A percentile compares a stretch with the other conserved stretches of the same genome.
phyloP scores from a whole-genome alignment of 2,113 vertebrate species.

The Sander lucioperca region DNA sequence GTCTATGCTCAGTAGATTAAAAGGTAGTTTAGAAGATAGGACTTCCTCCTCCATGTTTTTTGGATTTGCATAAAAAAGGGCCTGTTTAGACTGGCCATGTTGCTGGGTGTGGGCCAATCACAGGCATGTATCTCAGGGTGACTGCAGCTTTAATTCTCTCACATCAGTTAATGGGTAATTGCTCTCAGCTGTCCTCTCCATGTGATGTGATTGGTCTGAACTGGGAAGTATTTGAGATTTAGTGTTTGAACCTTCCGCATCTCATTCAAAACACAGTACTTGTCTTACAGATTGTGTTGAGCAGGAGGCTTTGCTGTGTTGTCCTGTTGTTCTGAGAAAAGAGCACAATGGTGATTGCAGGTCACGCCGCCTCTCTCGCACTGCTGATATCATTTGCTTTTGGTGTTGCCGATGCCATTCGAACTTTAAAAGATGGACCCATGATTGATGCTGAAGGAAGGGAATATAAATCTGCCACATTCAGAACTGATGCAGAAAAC shows the following conservation, averaged over 20 bases:
- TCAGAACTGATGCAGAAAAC: neutral
- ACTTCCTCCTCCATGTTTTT: too few species aligned
- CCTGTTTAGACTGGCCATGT: too few species aligned
- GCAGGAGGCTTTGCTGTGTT: neutral
- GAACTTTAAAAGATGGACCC: conserved; percentile 41
- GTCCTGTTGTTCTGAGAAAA: neutral
- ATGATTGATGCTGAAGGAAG: conserved; percentile 55
- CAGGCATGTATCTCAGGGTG: neutral
- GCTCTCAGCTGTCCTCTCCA: conserved; percentile 40
- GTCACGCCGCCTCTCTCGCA: neutral
- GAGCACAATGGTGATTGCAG: neutral
- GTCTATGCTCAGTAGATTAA: too few species aligned
- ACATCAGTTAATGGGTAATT: conserved; percentile 23
- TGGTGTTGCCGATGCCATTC: conserved; percentile 22
- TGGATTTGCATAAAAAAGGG: too few species aligned
- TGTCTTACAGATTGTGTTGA: neutral
- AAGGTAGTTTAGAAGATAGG: too few species aligned
- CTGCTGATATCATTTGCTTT: neutral
- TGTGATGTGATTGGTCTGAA: conserved; percentile 23
- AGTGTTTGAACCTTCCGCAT: neutral
- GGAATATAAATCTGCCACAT: conserved; percentile 43
- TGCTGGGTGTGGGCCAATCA: conserved; percentile 4
- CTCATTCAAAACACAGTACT: neutral
- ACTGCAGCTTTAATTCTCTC: conserved; percentile 1
- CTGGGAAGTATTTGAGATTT: neutral